Conservation (phyloP, 2,113 vertebrate genomes). For the Oryctolagus cuniculus region mOryCun1.1 NC_091443.1:109111501-109112000, state of each 20-base stretch:
- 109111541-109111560: constrained; percentile 20
- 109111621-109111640: not conserved
- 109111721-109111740: constrained; percentile 87
- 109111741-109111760: constrained; percentile 93
- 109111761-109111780: constrained; percentile 95
- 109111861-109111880: constrained; percentile 92
- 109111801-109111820: constrained; percentile 95
- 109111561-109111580: not conserved
- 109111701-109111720: not conserved
- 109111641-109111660: not conserved
- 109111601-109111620: not conserved
- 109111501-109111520: not conserved
- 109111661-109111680: not conserved
- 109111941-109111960: constrained; percentile 92
- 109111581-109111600: constrained; percentile 72
- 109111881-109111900: constrained; percentile 95
- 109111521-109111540: not conserved
- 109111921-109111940: constrained; percentile 90
- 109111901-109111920: constrained; percentile 89
- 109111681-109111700: not conserved
- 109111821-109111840: constrained; percentile 95
- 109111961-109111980: constrained; percentile 88
- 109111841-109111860: constrained; percentile 92
- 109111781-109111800: constrained; percentile 96
- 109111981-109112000: not conserved